phyloP scores from a whole-genome alignment of 2,797 vertebrate species.

The Octomys mimax region DNA sequence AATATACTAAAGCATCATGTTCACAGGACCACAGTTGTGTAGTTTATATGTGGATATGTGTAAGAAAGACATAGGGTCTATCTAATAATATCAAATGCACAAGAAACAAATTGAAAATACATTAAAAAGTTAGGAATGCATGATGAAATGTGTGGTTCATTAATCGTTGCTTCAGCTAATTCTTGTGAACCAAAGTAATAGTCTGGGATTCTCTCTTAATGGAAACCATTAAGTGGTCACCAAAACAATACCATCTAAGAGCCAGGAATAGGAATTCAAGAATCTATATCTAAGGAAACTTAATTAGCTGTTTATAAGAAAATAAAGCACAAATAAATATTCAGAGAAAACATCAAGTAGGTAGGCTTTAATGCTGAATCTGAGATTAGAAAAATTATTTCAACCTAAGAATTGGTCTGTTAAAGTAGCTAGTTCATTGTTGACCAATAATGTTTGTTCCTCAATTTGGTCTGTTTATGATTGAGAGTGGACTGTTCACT shows the following conservation, averaged over 20 bases:
- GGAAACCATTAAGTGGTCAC: neutral
- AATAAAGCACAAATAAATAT: neutral
- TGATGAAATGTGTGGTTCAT: neutral
- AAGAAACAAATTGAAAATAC: neutral
- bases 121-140: too few species aligned
- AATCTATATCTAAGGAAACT: neutral
- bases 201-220: neutral
- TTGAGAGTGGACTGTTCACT: neutral
- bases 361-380: too few species aligned
- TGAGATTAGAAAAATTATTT: too few species aligned
- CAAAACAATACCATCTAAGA: neutral
- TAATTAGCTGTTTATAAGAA: neutral
- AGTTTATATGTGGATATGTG: neutral
- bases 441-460: neutral
- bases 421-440: neutral
- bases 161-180: neutral
- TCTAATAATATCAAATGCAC: neutral
- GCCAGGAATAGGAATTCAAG: neutral
- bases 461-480: neutral
- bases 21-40: neutral
- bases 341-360: rapidly evolving
- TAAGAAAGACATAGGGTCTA: neutral
- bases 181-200: neutral
- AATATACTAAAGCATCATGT: neutral
- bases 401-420: neutral